Evolutionary conservation across 2,888 invertebrate species (phyloP).

Genomic region (Clunio marinus): DNA sequence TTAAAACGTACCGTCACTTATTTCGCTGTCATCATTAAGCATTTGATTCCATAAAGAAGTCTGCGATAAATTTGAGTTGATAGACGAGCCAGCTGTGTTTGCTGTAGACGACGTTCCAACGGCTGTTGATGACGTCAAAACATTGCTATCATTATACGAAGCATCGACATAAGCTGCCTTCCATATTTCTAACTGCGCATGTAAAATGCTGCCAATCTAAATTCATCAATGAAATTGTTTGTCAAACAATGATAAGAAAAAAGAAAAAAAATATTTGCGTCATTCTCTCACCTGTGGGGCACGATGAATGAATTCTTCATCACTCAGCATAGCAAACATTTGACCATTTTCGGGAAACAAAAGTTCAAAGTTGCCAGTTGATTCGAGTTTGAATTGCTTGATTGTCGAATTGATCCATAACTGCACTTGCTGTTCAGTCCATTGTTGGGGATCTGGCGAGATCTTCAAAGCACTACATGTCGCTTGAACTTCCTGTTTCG

Average conservation of each 20-base stretch:
- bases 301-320: constrained; percentile 79
- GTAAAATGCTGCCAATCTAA: constrained; percentile 78
- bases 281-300: constrained; percentile 67
- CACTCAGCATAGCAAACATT: constrained; percentile 68
- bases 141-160: constrained; percentile 46
- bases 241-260: constrained; percentile 28
- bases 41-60: constrained; percentile 53
- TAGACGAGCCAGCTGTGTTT: constrained; percentile 40
- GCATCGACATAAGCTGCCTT: constrained; percentile 69
- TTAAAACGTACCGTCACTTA: constrained; percentile 48
- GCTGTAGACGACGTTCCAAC: constrained; percentile 43
- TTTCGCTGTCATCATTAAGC: constrained; percentile 50
- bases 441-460: constrained; percentile 87
- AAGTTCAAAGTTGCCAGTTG: constrained; percentile 67
- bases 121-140: constrained; percentile 48
- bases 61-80: constrained; percentile 49
- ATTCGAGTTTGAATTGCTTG: constrained; percentile 71
- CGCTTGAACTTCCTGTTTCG: constrained; percentile 77
- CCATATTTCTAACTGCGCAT: constrained; percentile 89
- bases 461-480: constrained; percentile 82
- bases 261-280: not conserved
- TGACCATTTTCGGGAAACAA: constrained; percentile 78
- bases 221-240: constrained; percentile 42
- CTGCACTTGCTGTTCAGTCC: constrained; percentile 79
- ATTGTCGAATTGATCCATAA: constrained; percentile 87